phyloP scores from a whole-genome alignment of 1,140 invertebrate genomes.

The Ephestia elutella region DNA sequence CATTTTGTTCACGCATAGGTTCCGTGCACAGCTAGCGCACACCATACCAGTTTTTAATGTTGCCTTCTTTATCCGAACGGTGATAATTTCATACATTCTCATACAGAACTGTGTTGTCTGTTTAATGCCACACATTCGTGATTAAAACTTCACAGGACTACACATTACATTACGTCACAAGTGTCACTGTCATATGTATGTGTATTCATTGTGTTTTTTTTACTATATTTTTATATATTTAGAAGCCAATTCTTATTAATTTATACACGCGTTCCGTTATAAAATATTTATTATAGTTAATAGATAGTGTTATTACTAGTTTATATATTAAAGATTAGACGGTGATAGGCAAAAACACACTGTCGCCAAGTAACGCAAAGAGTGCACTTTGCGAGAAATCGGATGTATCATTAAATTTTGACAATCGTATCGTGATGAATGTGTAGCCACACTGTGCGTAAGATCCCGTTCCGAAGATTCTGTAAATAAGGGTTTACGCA shows the following conservation, averaged over 20 bases:
- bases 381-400: no score
- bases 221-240: background rate
- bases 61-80: background rate
- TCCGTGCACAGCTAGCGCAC: slow-evolving; percentile 38
- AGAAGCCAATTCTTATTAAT: background rate
- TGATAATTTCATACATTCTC: slow-evolving; percentile 3
- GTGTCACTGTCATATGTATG: slow-evolving; percentile 2
- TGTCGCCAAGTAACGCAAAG: no score
- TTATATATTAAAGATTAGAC: background rate
- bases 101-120: slow-evolving; percentile 5
- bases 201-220: background rate
- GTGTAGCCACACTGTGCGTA: no score
- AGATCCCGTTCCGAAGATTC: no score
- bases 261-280: background rate
- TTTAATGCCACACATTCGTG: slow-evolving; percentile 8
- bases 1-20: slow-evolving; percentile 32
- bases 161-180: slow-evolving; percentile 10
- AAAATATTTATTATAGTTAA: background rate
- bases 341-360: no score
- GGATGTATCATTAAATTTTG: no score
- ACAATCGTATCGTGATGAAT: no score
- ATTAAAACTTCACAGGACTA: background rate
- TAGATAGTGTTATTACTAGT: background rate
- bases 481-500: no score
- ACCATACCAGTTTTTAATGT: slow-evolving; percentile 7